Conservation (phyloP, 2,113 vertebrate species). For the Clupea harengus region DNA sequence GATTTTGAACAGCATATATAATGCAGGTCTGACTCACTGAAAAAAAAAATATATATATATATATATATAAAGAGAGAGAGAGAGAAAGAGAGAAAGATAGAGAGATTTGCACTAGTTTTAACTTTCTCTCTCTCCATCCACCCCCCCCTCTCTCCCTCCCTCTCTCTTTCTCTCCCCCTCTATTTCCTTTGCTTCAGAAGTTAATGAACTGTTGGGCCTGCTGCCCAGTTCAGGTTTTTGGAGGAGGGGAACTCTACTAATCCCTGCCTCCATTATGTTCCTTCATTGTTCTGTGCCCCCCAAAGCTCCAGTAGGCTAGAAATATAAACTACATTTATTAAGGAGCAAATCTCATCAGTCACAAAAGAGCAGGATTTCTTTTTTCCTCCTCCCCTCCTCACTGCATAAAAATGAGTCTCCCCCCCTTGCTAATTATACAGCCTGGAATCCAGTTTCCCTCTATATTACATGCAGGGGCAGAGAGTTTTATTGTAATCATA, state of each 20-base stretch:
- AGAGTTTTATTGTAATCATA: conserved; percentile 47
- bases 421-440: conserved; percentile 41
- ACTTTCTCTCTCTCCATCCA: conserved; percentile 16
- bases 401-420: conserved; percentile 39
- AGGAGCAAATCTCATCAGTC: conserved; percentile 51
- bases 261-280: conserved; percentile 47
- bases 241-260: conserved; percentile 32
- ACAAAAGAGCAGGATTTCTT: conserved; percentile 37
- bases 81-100: no score
- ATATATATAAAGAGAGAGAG: no score
- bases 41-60: no score
- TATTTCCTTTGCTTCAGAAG: conserved; percentile 1
- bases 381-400: neutral
- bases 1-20: neutral
- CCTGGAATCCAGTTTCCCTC: conserved; percentile 49
- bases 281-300: conserved; percentile 46
- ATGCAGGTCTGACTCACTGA: neutral
- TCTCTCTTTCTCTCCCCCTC: conserved; percentile 6
- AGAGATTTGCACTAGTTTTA: neutral
- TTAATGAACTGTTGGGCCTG: conserved; percentile 27
- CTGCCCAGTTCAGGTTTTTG: conserved; percentile 36
- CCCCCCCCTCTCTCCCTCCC: neutral
- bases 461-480: conserved; percentile 38
- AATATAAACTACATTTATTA: conserved; percentile 52
- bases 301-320: conserved; percentile 31